phyloP scores from a whole-genome alignment of 2,888 invertebrate species.

The Lampropteryx suffumata region DNA sequence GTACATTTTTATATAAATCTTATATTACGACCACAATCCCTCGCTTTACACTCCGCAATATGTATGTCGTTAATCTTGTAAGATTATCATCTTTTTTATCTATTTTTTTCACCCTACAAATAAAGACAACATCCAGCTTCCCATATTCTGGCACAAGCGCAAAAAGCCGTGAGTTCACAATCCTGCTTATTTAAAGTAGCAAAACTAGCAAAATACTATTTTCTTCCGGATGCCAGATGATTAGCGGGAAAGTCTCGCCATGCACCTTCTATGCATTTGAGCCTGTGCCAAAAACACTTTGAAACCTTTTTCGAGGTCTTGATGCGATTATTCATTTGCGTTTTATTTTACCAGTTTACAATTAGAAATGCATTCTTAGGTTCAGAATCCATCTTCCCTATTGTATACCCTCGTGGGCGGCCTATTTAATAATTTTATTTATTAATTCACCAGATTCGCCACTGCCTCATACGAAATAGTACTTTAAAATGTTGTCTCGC shows the following conservation, averaged over 20 bases:
- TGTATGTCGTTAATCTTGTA: not conserved
- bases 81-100: not conserved
- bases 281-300: conserved; percentile 54
- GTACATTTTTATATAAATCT: too few species aligned
- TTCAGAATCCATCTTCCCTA: not conserved
- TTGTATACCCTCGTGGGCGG: too few species aligned
- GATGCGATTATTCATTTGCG: not conserved
- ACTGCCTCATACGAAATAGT: too few species aligned
- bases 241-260: conserved; percentile 39
- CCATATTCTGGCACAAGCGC: not conserved
- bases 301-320: conserved; percentile 56
- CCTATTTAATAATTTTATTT: too few species aligned
- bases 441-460: too few species aligned
- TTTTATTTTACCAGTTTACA: too few species aligned
- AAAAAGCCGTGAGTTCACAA: not conserved
- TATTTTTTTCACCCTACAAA: not conserved
- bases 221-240: conserved; percentile 43
- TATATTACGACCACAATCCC: too few species aligned
- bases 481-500: too few species aligned
- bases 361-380: too few species aligned
- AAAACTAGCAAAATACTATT: conserved; percentile 14
- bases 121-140: not conserved
- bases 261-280: conserved; percentile 54
- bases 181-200: conserved; percentile 3
- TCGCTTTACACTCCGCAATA: too few species aligned